Conservation (phyloP, 2,113 vertebrate genomes). For the Oxyruncus cristatus region DNA sequence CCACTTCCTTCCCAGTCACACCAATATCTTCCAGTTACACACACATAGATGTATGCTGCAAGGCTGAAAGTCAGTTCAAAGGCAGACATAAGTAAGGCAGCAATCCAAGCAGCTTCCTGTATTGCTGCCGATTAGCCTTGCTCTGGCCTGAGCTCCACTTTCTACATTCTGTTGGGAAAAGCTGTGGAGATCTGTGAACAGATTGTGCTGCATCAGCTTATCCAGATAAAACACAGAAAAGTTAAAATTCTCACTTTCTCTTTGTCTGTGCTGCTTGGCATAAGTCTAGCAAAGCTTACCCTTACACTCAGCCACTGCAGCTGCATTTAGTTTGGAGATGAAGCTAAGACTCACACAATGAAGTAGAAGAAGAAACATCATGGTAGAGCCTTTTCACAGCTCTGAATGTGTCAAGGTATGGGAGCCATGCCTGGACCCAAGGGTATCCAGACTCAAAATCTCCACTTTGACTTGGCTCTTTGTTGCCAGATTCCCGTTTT, state of each 20-base stretch:
- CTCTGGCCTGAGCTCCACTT: not conserved
- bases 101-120: not conserved
- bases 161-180: not conserved
- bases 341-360: not conserved
- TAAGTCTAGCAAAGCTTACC: not conserved
- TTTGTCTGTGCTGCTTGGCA: not conserved
- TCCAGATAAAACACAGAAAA: not conserved
- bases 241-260: not conserved
- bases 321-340: not conserved
- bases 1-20: not conserved
- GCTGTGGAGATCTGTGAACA: not conserved
- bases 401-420: not conserved
- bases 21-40: not conserved
- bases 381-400: not conserved
- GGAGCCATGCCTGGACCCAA: not conserved
- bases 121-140: not conserved
- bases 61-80: not conserved
- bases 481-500: not conserved
- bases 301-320: not conserved
- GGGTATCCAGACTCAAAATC: not conserved
- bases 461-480: not conserved
- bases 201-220: not conserved
- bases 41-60: fast-evolving
- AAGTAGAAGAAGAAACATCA: not conserved
- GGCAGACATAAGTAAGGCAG: not conserved